Evolutionary conservation across 2,888 invertebrate species (phyloP), one percentile per base, ranked within the genome.

Genomic region (Philhelius pedissequus): DNA sequence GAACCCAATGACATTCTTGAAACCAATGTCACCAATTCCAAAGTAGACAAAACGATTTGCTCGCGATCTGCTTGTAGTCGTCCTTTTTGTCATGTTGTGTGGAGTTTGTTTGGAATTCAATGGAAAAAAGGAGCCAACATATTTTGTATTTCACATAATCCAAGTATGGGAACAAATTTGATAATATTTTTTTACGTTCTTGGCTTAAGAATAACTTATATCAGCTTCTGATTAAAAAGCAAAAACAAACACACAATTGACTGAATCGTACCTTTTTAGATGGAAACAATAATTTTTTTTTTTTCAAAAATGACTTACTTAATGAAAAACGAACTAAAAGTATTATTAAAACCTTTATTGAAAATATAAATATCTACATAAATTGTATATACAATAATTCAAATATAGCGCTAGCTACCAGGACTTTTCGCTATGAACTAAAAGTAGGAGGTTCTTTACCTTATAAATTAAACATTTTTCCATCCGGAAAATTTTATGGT

Each of bases 1-100:
- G n/a, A 62, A 73, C 68, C 77, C 58, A 66, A 71, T 56, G 68
- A 62, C 40, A 68, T 77, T 78, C 77, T 43, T 38, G 27, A 35
- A 69, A 62, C 71, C 71, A 48, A 73, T 68, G 71, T 68, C 66
- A 68, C 71, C 60, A 73, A 77, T 82, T 69, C 56, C 62, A 56
- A n/a, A 40, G 48, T 71, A 62, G 62, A 58, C 71, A 70, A 56
- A 56, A 50, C 40, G 62, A 43, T 60, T 60, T 60, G 60, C 7
- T 43, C 54, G 18, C 22, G 13, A 48, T 22, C 18, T 27, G 27
- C 35, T 43, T 60, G n/a, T 66, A 0, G 60, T 76, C 40, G 69
- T 82, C 73, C 82, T 74, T 73, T 78, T 62, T 56, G 2, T 48
- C n/a, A n/a, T n/a, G 13, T 13, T 5, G 9, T 22, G 32, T 50